Evolutionary conservation across 2,113 vertebrate species (phyloP), one percentile per base, ranked within the genome.

Genomic region (Rousettus leschenaultii): DNA sequence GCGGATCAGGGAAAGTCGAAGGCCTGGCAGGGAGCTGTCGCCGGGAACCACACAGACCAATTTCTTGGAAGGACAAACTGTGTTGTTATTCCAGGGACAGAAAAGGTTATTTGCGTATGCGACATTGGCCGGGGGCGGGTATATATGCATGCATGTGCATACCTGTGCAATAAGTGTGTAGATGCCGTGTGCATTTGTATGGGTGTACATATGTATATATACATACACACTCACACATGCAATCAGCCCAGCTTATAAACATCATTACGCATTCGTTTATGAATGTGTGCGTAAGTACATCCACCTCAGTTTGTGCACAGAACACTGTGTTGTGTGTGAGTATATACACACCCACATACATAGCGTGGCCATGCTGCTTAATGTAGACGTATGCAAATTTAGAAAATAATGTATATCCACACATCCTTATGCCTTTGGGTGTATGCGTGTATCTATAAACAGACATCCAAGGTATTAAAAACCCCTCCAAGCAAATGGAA

Each of bases 11-110:
- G 87, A 94, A 57, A 97, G 57, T 24, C 26, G 78, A 89, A 91
- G 21, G 38, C 74, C 84, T 98, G 95, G 93, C 55, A 96, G 57
- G 53, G 91, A 96, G 24, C 55, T 96, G 89, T 65, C 95, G 85
- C 96, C 84, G 61, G 71, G 87, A 97, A 95, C 43, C 89, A 78
- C 95, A 95, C 26, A 75, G 57, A 28, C 68, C 26, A 66, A 38
- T 92, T 97, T 97, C 89, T 96, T 90, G 96, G 94, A 98, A 98
- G 96, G 28, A 97, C 94, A 88, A 86, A 95, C 96, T 63, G 55
- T 94, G 78, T 45, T 96, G 28, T 84, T 63, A 80, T 78, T 85
- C 61, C 93, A 91, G 77, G 40, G 53, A 68, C n/a, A 92, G 74
- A 83, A 83, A 90, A 80, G 51, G 22, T 15, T 68, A 63, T 33